Evolutionary conservation across 2,797 vertebrate species (phyloP).

Genomic region (Etheostoma perlongum): DNA sequence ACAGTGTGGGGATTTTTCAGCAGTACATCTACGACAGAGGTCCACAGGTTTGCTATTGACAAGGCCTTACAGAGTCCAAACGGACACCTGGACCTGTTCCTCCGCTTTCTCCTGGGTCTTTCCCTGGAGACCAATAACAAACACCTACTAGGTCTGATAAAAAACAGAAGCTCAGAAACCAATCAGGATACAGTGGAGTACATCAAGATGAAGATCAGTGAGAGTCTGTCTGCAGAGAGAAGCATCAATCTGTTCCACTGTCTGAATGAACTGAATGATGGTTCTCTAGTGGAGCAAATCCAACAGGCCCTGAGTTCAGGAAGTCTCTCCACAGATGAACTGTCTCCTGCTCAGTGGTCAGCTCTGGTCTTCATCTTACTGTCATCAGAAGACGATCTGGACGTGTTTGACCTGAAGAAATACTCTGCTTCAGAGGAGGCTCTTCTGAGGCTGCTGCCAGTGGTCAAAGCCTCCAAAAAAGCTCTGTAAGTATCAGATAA

Average conservation of each 20-base stretch:
- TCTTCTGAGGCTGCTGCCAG: too few species aligned
- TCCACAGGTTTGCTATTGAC: not conserved
- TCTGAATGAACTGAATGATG: constrained; percentile 30
- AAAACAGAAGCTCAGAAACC: not conserved
- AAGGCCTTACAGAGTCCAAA: constrained; percentile 8
- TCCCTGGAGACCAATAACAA: constrained; percentile 18
- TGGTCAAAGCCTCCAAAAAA: too few species aligned
- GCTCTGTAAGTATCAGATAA: too few species aligned
- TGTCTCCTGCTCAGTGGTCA: constrained; percentile 46
- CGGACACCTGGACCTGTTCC: constrained; percentile 22
- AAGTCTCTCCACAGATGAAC: constrained; percentile 3
- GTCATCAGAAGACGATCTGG: not conserved
- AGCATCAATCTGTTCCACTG: constrained; percentile 46
- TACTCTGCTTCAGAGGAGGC: too few species aligned
- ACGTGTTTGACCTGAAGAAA: too few species aligned
- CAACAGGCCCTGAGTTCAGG: constrained; percentile 24
- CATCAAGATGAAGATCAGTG: constrained; percentile 34
- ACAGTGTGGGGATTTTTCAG: not conserved
- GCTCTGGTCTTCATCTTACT: constrained; percentile 43
- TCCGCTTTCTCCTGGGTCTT: constrained; percentile 25
- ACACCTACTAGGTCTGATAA: too few species aligned
- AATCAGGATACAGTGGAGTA: constrained; percentile 20
- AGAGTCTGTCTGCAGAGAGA: constrained; percentile 27
- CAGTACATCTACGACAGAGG: not conserved
- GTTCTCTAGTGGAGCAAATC: constrained; percentile 20